These are phyloP conservation scores for Gouania willdenowi DNA, from an alignment of 2,797 vertebrate species.

Conservation along the genomic window DNA sequence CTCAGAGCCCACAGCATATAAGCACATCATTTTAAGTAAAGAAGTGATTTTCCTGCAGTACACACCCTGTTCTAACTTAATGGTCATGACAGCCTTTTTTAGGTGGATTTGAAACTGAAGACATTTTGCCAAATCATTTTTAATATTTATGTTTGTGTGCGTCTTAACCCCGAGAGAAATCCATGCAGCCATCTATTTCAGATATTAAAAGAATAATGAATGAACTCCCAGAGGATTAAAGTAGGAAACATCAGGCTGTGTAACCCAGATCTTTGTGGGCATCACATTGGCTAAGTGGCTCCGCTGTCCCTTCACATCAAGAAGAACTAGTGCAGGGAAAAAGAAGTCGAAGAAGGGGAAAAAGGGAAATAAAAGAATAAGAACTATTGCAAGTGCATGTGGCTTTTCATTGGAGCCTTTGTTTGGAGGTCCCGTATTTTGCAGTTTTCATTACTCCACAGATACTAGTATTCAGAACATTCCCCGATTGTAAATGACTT, in stretches of 20 bases:
- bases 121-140: conserved; percentile 5
- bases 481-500: too few species aligned
- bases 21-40: conserved; percentile 1
- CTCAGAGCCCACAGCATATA: conserved; percentile 22
- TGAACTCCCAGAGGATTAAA: conserved; percentile 7
- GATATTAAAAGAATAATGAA: conserved; percentile 30
- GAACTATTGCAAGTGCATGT: too few species aligned
- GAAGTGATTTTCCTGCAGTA: conserved; percentile 2
- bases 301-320: conserved; percentile 49
- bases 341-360: too few species aligned
- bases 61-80: conserved; percentile 1
- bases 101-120: neutral
- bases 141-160: conserved; percentile 4
- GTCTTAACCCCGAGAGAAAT: neutral
- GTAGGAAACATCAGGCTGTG: conserved; percentile 18
- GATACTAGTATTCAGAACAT: neutral
- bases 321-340: conserved; percentile 12
- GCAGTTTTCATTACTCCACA: conserved; percentile 1
- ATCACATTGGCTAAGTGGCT: conserved; percentile 44
- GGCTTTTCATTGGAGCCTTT: conserved; percentile 14
- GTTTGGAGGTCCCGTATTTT: conserved; percentile 19
- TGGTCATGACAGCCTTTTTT: conserved; percentile 2
- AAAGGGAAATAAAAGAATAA: too few species aligned
- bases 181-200: conserved; percentile 1
- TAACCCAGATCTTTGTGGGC: conserved; percentile 34